phyloP scores from a whole-genome alignment of 2,113 vertebrate species.

The Rhinolophus sinicus region DNA sequence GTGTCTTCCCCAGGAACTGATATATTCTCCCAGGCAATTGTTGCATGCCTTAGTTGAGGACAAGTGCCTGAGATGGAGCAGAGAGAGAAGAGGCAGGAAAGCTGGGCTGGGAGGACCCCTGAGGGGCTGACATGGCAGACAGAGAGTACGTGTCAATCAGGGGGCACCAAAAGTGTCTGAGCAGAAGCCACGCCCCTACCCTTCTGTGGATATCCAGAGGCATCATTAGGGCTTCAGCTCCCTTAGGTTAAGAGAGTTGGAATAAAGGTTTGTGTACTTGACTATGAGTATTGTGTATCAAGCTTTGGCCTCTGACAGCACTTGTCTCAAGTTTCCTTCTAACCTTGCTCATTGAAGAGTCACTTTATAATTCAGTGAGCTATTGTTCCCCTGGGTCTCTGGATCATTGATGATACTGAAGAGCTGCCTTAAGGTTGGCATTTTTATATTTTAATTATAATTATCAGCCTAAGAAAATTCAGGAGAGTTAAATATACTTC shows the following conservation, averaged over 20 bases:
- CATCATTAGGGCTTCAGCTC: not conserved
- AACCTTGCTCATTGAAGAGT: not conserved
- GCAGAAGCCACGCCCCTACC: not conserved
- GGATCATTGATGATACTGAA: not conserved
- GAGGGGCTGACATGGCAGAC: not conserved
- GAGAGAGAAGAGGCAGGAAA: not conserved
- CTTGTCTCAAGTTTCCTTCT: not conserved
- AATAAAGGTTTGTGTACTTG: not conserved
- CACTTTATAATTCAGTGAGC: not conserved
- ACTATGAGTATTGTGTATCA: not conserved
- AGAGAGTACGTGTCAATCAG: not conserved
- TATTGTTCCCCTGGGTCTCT: not conserved
- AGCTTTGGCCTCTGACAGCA: not conserved
- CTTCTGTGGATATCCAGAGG: not conserved
- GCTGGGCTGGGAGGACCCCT: not conserved
- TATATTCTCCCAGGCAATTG: not conserved
- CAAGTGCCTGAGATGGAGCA: not conserved
- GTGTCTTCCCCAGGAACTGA: not conserved
- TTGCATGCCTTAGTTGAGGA: not conserved
- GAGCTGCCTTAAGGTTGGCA: not conserved
- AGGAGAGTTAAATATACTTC: not conserved
- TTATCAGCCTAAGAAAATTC: conserved; percentile 28
- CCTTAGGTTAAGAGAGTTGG: not conserved
- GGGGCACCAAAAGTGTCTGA: not conserved
- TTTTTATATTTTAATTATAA: conserved; percentile 11